Evolutionary conservation across 1,140 invertebrate species (phyloP).

Genomic region (Riptortus pedestris): DNA sequence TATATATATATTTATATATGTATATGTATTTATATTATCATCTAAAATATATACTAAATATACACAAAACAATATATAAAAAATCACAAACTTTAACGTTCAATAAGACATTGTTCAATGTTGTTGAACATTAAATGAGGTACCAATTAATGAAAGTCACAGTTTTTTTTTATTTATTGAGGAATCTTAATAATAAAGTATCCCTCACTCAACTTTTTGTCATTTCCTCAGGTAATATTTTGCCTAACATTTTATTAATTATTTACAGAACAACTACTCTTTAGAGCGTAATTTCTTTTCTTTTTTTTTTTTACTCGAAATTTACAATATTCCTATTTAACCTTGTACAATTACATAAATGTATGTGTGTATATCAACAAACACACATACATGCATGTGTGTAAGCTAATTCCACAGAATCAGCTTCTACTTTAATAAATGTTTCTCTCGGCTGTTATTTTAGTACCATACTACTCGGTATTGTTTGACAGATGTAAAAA

Average conservation of each 20-base stretch:
- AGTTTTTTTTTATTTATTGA: background rate
- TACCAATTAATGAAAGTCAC: background rate
- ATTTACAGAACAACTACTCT: slow-evolving; percentile 4
- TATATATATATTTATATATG: background rate
- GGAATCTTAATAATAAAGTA: background rate
- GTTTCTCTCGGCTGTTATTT: background rate
- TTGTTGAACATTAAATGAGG: slow-evolving; percentile 11
- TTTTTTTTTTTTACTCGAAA: no score
- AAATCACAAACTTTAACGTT: slow-evolving; percentile 11
- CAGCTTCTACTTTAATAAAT: background rate
- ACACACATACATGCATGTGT: background rate
- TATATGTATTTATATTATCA: background rate
- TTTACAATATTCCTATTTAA: no score
- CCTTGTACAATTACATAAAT: background rate
- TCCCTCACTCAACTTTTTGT: background rate
- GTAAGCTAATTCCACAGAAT: background rate
- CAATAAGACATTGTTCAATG: slow-evolving; percentile 3
- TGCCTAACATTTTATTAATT: background rate
- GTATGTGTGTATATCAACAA: background rate
- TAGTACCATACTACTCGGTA: background rate
- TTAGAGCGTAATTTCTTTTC: no score
- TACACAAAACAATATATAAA: slow-evolving; percentile 17
- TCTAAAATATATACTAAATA: slow-evolving; percentile 18
- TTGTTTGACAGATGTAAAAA: slow-evolving; percentile 12
- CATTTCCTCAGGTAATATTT: background rate